Percentiles rank a stretch among this genome's conserved stretches.
Conservation (phyloP, 1,140 invertebrate species). For the Megalopta genalis region DNA sequence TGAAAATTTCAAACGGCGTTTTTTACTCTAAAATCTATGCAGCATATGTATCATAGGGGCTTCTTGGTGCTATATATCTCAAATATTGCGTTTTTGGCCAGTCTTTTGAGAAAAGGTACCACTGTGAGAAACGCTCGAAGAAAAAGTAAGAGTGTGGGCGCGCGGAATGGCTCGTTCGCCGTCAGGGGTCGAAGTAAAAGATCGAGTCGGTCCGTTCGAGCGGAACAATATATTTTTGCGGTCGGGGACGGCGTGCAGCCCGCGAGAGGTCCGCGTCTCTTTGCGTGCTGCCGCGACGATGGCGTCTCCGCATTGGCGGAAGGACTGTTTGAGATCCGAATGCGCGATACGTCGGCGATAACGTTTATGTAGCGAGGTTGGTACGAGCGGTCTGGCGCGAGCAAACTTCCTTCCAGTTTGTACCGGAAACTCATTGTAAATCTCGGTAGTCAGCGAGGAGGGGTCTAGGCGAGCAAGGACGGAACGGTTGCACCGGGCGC, state of each 20-base stretch:
- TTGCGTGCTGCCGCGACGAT: slow-evolving; percentile 41
- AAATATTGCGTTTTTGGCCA: too few relatives aligned
- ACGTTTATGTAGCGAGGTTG: slow-evolving; percentile 63
- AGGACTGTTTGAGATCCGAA: slow-evolving; percentile 67
- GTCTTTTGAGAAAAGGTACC: too few relatives aligned
- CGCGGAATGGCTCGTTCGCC: too few relatives aligned
- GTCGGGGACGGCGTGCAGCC: neutral
- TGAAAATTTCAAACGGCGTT: too few relatives aligned
- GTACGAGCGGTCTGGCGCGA: slow-evolving; percentile 66
- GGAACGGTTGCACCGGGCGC: slow-evolving; percentile 37
- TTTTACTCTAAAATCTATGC: too few relatives aligned
- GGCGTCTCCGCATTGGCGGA: slow-evolving; percentile 62
- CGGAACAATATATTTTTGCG: slow-evolving; percentile 43
- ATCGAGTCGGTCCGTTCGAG: neutral
- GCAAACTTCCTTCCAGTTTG: slow-evolving; percentile 77
- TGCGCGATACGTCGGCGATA: slow-evolving; percentile 68
- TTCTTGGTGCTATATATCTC: too few relatives aligned
- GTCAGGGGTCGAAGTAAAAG: too few relatives aligned
- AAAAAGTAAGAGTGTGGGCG: too few relatives aligned
- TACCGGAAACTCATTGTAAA: slow-evolving; percentile 79
- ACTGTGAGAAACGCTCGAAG: too few relatives aligned
- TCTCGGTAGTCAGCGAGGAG: slow-evolving; percentile 74
- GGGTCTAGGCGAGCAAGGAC: slow-evolving; percentile 52
- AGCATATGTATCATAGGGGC: too few relatives aligned
- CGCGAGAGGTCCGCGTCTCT: slow-evolving; percentile 27